Base-by-base conservation (phyloP, 2,113 vertebrate species). In the Pygoscelis antarcticus region DNA sequence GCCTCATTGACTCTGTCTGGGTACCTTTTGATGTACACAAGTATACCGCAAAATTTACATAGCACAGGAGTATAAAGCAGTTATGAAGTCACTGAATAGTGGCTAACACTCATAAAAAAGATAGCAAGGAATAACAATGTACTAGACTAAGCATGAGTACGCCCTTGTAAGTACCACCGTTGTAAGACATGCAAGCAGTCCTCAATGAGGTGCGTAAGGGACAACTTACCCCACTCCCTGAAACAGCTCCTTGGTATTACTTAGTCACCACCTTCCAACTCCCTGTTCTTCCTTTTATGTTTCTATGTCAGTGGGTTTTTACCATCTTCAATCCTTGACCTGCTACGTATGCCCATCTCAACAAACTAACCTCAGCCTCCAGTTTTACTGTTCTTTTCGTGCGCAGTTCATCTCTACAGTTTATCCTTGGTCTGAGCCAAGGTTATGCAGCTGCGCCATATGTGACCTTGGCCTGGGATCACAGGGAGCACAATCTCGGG, bases 201-300 rank as follows among this genome's bases (percentile, higher is more conserved):
- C 40, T 42, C 64, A 84, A 1, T 5, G 18, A 55, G 6, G 6
- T 70, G 16, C 74, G 12, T 23, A 91, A 16, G 2, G 7, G 5
- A 3, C 0, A 3, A 42, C 34, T 29, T 57, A 3, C 12, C 16
- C 13, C 9, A 8, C 14, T 27, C 16, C 14, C 44, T n/a, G 27
- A 51, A 85, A 88, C 6, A 58, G 10, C 19, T 79, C 57, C 47
- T 38, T 38, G 23, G 9, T 22, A 47, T 65, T 86, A 16, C 20
- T 54, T n/a, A 66, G 13, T 80, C 32, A 13, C 13, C 42, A n/a
- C 10, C n/a, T 66, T 69, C 52, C 46, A 72, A 23, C 18, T 40
- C 15, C 40, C 16, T 22, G 6, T 15, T 64, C 74, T 80, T 32
- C 25, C 13, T n/a, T 87, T 44, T 36, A 21, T 26, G 8, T 26